These are phyloP conservation scores for Cyclophora punctaria DNA, from an alignment of 2,888 invertebrate genomes.

Conservation along the genomic window DNA sequence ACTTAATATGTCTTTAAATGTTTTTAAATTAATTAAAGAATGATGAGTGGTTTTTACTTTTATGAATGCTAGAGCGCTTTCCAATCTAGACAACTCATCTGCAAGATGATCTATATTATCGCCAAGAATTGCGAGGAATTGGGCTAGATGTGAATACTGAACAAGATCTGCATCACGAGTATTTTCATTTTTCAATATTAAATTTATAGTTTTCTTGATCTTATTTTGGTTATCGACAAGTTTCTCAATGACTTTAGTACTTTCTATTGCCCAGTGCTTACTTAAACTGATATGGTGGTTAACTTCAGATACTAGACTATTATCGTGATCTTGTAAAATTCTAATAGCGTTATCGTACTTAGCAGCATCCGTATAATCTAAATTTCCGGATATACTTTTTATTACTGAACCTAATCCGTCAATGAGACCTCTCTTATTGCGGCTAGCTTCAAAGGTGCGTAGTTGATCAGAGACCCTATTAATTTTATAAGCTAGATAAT, in stretches of 20 bases:
- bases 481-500: neutral
- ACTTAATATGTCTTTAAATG: conserved; percentile 8
- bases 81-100: neutral
- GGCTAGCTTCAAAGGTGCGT: neutral
- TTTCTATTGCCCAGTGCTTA: conserved; percentile 13
- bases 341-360: conserved; percentile 19
- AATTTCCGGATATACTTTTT: conserved; percentile 8
- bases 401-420: conserved; percentile 8
- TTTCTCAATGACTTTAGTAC: neutral
- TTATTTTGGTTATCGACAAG: conserved; percentile 10
- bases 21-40: neutral
- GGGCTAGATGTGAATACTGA: conserved; percentile 9
- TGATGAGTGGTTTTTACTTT: neutral
- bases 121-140: conserved; percentile 1
- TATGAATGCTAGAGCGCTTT: conserved; percentile 3
- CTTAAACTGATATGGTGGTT: conserved; percentile 18
- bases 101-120: neutral
- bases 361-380: conserved; percentile 15
- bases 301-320: conserved; percentile 13
- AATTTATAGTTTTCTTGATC: conserved; percentile 5
- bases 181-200: conserved; percentile 2
- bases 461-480: neutral
- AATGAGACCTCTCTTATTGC: conserved; percentile 4
- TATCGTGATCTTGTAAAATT: conserved; percentile 12
- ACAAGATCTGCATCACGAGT: neutral